A percentile compares a stretch with the other conserved stretches of the same genome.
phyloP scores from a whole-genome alignment of 2,797 vertebrate genomes.

The Pangasius krempfi region DNA sequence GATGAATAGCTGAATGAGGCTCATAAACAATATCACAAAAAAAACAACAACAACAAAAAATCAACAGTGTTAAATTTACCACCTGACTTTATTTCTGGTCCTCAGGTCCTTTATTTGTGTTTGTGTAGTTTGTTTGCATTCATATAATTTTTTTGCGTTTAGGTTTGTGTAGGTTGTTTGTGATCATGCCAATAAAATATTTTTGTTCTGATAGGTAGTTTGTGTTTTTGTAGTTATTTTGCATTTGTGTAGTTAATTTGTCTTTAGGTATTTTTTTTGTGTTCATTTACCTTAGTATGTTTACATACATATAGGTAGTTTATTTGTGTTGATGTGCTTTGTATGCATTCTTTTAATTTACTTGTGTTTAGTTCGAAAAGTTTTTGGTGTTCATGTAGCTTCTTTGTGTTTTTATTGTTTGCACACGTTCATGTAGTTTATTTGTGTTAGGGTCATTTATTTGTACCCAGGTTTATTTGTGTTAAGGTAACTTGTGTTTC shows the following conservation, averaged over 20 bases:
- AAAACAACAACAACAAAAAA: neutral
- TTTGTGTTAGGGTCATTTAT: neutral
- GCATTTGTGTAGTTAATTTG: neutral
- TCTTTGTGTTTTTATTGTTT: neutral
- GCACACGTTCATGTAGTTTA: neutral
- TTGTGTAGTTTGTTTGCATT: neutral
- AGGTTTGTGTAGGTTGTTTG: neutral
- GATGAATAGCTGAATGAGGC: neutral
- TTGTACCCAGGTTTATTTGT: neutral
- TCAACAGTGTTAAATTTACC: neutral
- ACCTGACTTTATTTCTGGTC: neutral
- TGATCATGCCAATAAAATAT: neutral
- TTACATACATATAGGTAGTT: too few relatives aligned
- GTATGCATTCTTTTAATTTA: neutral
- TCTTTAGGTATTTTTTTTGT: too few relatives aligned
- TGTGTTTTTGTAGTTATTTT: neutral
- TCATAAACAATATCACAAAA: neutral
- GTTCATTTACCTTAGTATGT: too few relatives aligned
- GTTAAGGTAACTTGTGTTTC: neutral
- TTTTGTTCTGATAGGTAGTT: neutral
- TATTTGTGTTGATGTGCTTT: neutral
- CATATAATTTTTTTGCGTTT: neutral
- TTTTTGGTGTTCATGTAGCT: neutral
- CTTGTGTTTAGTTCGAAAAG: neutral
- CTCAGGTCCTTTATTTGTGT: too few relatives aligned